Conservation (phyloP, 2,888 invertebrate genomes). For the Sialis fuliginosa region DNA sequence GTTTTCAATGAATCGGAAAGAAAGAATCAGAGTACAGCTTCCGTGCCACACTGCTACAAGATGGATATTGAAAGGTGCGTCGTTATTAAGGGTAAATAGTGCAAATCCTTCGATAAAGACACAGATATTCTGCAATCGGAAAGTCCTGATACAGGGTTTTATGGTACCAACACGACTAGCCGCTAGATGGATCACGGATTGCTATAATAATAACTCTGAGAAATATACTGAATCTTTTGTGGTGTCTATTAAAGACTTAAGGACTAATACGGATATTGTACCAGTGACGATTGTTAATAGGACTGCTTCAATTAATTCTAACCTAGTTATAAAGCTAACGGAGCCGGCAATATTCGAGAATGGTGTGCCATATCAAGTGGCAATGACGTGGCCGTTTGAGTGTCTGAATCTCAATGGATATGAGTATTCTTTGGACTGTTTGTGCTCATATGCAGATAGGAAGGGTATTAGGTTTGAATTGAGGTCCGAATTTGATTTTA, state of each 20-base stretch:
- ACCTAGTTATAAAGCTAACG: constrained; percentile 1
- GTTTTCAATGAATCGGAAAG: background rate
- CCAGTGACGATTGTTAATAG: constrained; percentile 1
- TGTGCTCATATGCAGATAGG: constrained; percentile 2
- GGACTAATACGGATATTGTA: constrained; percentile 1
- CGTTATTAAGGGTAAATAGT: constrained; percentile 1
- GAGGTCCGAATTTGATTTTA: constrained; percentile 4
- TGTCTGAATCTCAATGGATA: constrained; percentile 4
- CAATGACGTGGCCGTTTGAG: constrained; percentile 3
- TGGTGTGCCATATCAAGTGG: constrained; percentile 1
- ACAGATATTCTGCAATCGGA: background rate
- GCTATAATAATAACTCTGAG: background rate
- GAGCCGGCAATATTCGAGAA: constrained; percentile 3
- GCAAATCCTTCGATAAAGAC: constrained; percentile 2
- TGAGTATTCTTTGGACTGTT: constrained; percentile 5
- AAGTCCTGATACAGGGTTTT: constrained; percentile 2
- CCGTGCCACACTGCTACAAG: constrained; percentile 4
- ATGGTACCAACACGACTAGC: constrained; percentile 3
- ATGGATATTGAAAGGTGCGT: constrained; percentile 6
- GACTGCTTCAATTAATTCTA: constrained; percentile 2
- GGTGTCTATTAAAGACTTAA: constrained; percentile 1
- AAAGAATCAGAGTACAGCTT: constrained; percentile 1
- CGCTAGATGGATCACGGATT: constrained; percentile 2
- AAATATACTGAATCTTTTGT: constrained; percentile 1
- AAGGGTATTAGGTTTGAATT: constrained; percentile 4